Evolutionary conservation across 2,113 vertebrate species (phyloP).

Genomic region (Petrocephalus zakoni): DNA sequence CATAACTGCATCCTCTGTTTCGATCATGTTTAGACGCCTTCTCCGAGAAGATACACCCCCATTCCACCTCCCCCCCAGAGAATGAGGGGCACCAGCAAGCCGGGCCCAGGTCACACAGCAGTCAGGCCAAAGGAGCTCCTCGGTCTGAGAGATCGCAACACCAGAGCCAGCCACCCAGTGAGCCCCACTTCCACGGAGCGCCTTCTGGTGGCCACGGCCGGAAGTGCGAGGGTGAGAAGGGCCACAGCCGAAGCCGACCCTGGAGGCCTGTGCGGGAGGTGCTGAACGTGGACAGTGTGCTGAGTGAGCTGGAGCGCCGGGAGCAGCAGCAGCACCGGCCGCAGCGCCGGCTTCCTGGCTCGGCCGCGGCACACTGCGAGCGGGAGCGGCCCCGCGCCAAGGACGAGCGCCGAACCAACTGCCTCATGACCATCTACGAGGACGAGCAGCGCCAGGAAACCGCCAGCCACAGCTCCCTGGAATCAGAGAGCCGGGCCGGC

Average conservation of each 20-base stretch:
- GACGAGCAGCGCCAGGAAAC: constrained; percentile 81
- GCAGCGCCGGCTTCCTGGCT: constrained; percentile 52
- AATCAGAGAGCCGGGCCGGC: constrained; percentile 66
- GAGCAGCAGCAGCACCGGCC: constrained; percentile 69
- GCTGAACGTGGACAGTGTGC: constrained; percentile 87
- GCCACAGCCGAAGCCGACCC: background rate
- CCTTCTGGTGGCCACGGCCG: constrained; percentile 35
- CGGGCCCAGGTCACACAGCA: constrained; percentile 55
- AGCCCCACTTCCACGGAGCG: constrained; percentile 41
- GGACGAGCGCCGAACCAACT: constrained; percentile 71
- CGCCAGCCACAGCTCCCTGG: constrained; percentile 78
- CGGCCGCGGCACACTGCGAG: constrained; percentile 44
- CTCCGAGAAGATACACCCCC: constrained; percentile 53
- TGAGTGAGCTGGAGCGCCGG: constrained; percentile 77
- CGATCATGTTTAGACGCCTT: constrained; percentile 41
- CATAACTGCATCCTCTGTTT: background rate
- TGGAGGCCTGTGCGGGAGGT: constrained; percentile 91
- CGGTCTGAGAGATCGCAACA: constrained; percentile 54
- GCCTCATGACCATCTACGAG: constrained; percentile 93
- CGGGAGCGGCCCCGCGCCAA: constrained; percentile 50
- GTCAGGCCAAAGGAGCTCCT: constrained; percentile 60
- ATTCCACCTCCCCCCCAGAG: constrained; percentile 64
- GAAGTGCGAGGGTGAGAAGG: background rate
- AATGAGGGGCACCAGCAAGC: constrained; percentile 49
- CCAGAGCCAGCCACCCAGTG: constrained; percentile 52